Base-by-base conservation (phyloP, 2,113 vertebrate genomes). In the Microcebus murinus region DNA sequence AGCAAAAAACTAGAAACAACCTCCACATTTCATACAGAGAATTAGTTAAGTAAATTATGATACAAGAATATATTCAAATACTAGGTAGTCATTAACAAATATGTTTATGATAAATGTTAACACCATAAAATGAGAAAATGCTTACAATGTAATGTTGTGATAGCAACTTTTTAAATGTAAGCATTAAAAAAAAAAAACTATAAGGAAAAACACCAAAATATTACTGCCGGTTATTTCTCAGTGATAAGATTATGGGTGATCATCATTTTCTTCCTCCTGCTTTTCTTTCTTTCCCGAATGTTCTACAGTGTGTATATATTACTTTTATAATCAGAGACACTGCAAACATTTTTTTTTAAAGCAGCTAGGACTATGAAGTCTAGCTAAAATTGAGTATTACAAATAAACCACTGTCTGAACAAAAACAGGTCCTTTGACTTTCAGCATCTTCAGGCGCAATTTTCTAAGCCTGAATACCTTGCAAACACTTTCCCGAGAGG, bases 401-500 rank as follows among this genome's bases (percentile, higher is more conserved):
- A 67, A 76, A 88, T 52, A 88, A 92, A 80, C 88, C 48, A 31
- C 34, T 20, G 50, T 52, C 70, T 18, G 50, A 80, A 68, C 59
- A 45, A 50, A 92, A 93, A 52, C 92, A 1, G 57, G 57, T 45
- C 70, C 86, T 67, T 77, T 39, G 83, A 94, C 96, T 95, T 48
- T 45, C 23, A 31, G 17, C 23, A 18, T 77, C 91, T 88, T 65
- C 27, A 31, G 71, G 90, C 48, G 73, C 74, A 67, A n/a, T 92
- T 92, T 92, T 87, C 94, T 68, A 90, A 97, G 95, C 77, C 85
- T 76, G 42, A 95, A 90, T 36, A 71, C 36, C 57, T 80, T 63
- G 55, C 74, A 74, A 52, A 87, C 20, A 50, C 70, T 45, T 90
- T 91, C 73, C 67, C 45, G 14, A 61, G 61, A 95, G 70, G 48